Base-by-base conservation (phyloP, 2,113 vertebrate species). In the Macheiramphus alcinus region DNA sequence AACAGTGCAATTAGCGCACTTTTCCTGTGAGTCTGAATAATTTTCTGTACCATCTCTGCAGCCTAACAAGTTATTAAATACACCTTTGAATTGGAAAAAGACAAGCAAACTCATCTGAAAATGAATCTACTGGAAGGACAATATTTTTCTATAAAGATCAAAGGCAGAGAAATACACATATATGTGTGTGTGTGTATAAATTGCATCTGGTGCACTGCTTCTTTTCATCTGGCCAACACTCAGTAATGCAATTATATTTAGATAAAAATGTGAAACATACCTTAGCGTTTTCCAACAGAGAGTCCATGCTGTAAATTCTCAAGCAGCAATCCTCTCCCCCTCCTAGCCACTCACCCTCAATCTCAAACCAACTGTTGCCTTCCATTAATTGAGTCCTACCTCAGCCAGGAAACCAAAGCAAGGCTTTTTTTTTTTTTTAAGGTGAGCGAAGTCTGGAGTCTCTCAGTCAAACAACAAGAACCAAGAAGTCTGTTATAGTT, bases 201-300 rank as follows among this genome's bases (percentile, higher is more conserved):
- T 43, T 20, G 16, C 76, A 93, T 65, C 91, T 96, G 84, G 80
- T 48, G 68, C 36, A 11, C 63, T 72, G 76, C 45, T 96, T 92
- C 90, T 95, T 95, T 93, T 97, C 96, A 91, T 81, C 89, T 92
- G 87, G 82, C 53, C 81, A 80, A 78, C 71, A 93, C 83, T 92
- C 79, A 63, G 53, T 62, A 88, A 92, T 47, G 62, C 61, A 82
- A 94, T 85, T 95, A 90, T 79, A 79, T 75, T 93, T 47, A 84
- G 79, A 85, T 81, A 96, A 88, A 90, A 96, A 96, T 25, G 50
- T 92, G 89, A 95, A 96, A 86, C 76, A 82, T 52, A 71, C 66
- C 79, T 81, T 70, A 59, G 67, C 62, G 25, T 93, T 97, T 93
- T 91, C 70, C 40, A 91, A 19, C 25, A 78, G 52, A 53, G 32